A percentile compares a stretch with the other conserved stretches of the same genome.
Evolutionary conservation across 2,113 vertebrate species (phyloP).

Genomic region (Danionella cerebrum): DNA sequence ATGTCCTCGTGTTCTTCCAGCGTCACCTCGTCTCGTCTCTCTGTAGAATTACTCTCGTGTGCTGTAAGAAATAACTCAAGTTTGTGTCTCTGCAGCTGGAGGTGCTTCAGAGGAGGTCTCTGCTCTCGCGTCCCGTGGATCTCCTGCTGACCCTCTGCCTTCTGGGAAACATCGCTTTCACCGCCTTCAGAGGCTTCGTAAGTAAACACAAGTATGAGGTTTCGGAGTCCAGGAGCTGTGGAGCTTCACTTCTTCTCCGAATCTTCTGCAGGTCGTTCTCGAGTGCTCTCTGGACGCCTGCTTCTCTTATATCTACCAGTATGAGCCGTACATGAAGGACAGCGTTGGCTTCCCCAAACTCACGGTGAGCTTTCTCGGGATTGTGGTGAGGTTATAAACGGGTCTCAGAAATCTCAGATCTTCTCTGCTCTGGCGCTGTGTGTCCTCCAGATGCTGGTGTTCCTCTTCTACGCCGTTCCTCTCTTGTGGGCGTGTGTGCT

Average conservation of each 20-base stretch:
- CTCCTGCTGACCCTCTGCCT: slow-evolving; percentile 63
- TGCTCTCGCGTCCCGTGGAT: slow-evolving; percentile 72
- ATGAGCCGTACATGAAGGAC: slow-evolving; percentile 88
- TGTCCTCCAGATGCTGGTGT: slow-evolving; percentile 76
- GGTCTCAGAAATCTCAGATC: too few species aligned
- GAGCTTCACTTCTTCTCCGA: neutral
- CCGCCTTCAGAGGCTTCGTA: slow-evolving; percentile 84
- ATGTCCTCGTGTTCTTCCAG: too few species aligned
- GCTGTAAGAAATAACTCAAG: too few species aligned
- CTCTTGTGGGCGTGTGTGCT: slow-evolving; percentile 66
- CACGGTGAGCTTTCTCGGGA: slow-evolving; percentile 67
- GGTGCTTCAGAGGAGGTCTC: slow-evolving; percentile 63
- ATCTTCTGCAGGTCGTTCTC: slow-evolving; percentile 70
- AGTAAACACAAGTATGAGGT: too few species aligned
- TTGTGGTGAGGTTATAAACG: too few species aligned
- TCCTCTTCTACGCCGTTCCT: slow-evolving; percentile 80
- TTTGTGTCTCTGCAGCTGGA: slow-evolving; percentile 58
- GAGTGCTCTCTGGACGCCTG: slow-evolving; percentile 82
- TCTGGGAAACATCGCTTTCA: slow-evolving; percentile 60
- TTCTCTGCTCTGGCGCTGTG: too few species aligned
- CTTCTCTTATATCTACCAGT: slow-evolving; percentile 85
- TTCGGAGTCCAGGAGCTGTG: too few species aligned
- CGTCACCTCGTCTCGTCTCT: too few species aligned
- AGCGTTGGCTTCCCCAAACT: slow-evolving; percentile 82
- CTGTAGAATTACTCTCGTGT: too few species aligned